Base-by-base conservation (phyloP, 2,888 invertebrate species). In the Tortricodes alternella region DNA sequence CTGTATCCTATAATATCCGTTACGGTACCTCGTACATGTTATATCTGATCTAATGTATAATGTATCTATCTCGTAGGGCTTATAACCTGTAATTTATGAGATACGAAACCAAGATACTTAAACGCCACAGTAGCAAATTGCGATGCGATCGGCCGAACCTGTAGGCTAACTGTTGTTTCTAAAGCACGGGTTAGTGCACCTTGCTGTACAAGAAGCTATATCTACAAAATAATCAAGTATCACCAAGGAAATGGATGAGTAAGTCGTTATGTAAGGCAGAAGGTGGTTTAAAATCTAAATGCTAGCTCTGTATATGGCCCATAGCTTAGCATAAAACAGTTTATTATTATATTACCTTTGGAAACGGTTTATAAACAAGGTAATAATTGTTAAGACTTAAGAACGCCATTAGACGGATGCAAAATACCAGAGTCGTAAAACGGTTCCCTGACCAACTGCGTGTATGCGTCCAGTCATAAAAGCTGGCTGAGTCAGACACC, bases 41-140 rank as follows among this genome's bases (percentile, higher is more conserved):
- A 39, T 37, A 49, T 44, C 37, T 32, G 35, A 50, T 56, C 43
- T 56, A 44, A 56, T 56, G 49, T 50, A 56, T 50, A 56, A 56
- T 56, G 44, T 50, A 50, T 56, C 55, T 53, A 46, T 55, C 55
- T 49, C 55, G 11, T n/a, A 56, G 56, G 56, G 50, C 56, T 23
- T 29, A 32, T 44, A 56, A 32, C 56, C 37, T 56, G 44, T 56
- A 56, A 56, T 56, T 50, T 56, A 44, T n/a, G 35, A 56, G 56
- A 56, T 56, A 29, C 44, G 29, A 46, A 46, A 46, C 16, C 23
- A 2, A 32, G 49, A 44, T 56, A 56, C 29, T 29, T 50, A 44
- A 56, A 43, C 37, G 44, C 43, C 37, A 35, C 56, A 50, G 55
- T 49, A 37, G 56, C 56, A 44, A 46, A 44, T 56, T 50, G 50